Percentiles rank a stretch among this genome's conserved stretches.
Evolutionary conservation across 2,888 invertebrate genomes (phyloP).

Genomic region (Ischnus inquisitorius): DNA sequence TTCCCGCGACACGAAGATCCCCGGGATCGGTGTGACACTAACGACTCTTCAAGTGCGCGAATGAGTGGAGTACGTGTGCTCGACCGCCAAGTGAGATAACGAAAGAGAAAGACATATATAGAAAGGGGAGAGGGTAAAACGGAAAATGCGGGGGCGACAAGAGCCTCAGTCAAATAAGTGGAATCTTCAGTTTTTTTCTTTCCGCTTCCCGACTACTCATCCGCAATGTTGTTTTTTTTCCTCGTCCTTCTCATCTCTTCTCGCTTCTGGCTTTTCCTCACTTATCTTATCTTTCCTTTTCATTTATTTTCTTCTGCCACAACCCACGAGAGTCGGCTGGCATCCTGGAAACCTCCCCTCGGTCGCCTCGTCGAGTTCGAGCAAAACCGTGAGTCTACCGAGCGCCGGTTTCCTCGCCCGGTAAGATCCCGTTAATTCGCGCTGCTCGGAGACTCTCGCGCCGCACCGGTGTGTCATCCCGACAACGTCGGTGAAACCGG

Average conservation of each 20-base stretch:
- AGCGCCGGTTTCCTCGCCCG: conserved; percentile 65
- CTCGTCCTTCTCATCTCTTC: conserved; percentile 21
- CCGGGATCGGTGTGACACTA: conserved; percentile 60
- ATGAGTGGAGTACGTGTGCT: conserved; percentile 52
- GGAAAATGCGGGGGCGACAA: conserved; percentile 10
- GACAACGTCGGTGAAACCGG: conserved; percentile 14
- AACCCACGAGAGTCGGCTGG: conserved; percentile 72
- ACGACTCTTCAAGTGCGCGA: conserved; percentile 56
- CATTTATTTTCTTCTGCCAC: conserved; percentile 20
- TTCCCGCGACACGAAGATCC: conserved; percentile 59
- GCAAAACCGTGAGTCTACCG: conserved; percentile 14
- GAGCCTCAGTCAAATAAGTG: conserved; percentile 56
- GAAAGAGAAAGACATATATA: conserved; percentile 15
- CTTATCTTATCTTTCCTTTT: conserved; percentile 38
- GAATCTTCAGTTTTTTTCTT: conserved; percentile 50
- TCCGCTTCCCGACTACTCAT: conserved; percentile 17
- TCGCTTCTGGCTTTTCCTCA: conserved; percentile 40
- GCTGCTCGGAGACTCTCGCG: conserved; percentile 13
- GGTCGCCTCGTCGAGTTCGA: conserved; percentile 62
- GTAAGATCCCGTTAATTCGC: conserved; percentile 48
- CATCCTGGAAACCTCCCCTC: conserved; percentile 69
- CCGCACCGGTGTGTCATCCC: conserved; percentile 9
- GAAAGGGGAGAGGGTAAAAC: background rate
- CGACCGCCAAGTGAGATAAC: conserved; percentile 29
- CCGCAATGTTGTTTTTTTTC: conserved; percentile 29